These are phyloP conservation scores for Myrmophylax atrothorax DNA, from an alignment of 2,113 vertebrate genomes.

Conservation along the genomic window DNA sequence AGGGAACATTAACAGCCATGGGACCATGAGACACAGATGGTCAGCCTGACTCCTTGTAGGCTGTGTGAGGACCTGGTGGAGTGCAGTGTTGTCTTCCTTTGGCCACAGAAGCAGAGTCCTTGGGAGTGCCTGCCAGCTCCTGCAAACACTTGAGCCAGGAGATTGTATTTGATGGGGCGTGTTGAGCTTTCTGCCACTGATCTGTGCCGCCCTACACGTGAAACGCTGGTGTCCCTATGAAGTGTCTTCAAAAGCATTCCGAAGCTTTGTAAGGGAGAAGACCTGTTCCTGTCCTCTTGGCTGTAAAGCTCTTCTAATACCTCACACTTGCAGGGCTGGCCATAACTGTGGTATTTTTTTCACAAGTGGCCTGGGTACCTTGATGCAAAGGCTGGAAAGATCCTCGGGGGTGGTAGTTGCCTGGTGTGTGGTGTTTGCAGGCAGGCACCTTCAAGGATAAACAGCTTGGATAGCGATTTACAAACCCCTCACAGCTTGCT, in stretches of 20 bases:
- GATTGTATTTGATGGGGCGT: background rate
- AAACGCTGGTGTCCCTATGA: background rate
- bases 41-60: background rate
- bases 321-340: background rate
- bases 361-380: background rate
- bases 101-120: background rate
- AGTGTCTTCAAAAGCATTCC: background rate
- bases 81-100: background rate
- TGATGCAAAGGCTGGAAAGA: background rate
- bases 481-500: conserved; percentile 1
- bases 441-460: background rate
- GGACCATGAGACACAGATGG: background rate
- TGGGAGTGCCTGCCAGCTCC: background rate
- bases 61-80: background rate
- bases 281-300: background rate
- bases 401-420: background rate
- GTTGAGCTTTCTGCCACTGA: background rate
- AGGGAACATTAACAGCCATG: background rate
- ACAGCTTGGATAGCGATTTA: background rate
- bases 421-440: rapidly evolving
- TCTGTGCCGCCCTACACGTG: background rate
- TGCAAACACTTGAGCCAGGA: background rate
- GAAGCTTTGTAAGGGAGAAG: background rate
- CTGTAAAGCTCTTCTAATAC: background rate
- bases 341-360: background rate